Evolutionary conservation across 2,797 vertebrate genomes (phyloP).

Genomic region (Hydrophis major): DNA sequence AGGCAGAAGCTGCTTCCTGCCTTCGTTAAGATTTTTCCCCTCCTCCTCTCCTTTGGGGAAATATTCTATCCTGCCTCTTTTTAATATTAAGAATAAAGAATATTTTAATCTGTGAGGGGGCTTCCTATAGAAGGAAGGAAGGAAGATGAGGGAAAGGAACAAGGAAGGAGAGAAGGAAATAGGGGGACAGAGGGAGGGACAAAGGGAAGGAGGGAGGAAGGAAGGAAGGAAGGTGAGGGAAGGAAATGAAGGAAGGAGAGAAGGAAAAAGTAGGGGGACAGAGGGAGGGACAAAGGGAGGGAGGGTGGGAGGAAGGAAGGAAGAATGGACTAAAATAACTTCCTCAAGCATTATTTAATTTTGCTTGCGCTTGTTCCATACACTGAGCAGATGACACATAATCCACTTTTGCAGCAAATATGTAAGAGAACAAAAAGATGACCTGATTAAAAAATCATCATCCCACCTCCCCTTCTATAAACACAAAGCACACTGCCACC

Average conservation of each 20-base stretch:
- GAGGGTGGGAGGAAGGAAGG: not conserved
- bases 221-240: not conserved
- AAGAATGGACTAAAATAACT: not conserved
- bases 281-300: not conserved
- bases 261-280: not conserved
- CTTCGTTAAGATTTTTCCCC: too few relatives aligned
- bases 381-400: not conserved
- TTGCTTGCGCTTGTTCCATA: not conserved
- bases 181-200: too few relatives aligned
- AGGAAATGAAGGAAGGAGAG: not conserved
- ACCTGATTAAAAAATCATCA: not conserved
- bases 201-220: too few relatives aligned
- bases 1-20: too few relatives aligned
- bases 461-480: not conserved
- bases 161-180: too few relatives aligned
- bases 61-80: too few relatives aligned
- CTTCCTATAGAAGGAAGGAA: too few relatives aligned
- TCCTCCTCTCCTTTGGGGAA: too few relatives aligned
- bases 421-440: not conserved
- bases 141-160: too few relatives aligned
- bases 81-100: too few relatives aligned
- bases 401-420: not conserved
- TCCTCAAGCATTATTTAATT: not conserved
- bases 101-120: too few relatives aligned
- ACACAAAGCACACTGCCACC: conserved; percentile 18